A percentile compares a stretch with the other conserved stretches of the same genome.
phyloP scores from a whole-genome alignment of 2,888 invertebrate genomes.

The Ochropleura plecta region DNA sequence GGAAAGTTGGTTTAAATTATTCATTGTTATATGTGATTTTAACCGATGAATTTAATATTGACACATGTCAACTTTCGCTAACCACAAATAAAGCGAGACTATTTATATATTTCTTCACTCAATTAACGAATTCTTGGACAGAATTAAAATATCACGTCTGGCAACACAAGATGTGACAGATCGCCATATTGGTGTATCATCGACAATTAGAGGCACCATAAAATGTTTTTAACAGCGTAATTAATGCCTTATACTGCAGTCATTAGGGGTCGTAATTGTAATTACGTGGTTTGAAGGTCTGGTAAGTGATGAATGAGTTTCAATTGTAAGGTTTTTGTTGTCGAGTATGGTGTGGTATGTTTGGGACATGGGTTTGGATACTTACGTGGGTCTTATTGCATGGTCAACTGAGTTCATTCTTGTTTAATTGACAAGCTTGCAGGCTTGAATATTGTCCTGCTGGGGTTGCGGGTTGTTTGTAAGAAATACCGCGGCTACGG shows the following conservation, averaged over 20 bases:
- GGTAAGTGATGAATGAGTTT: slow-evolving; percentile 65
- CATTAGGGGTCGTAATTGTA: slow-evolving; percentile 75
- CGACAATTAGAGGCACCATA: slow-evolving; percentile 76
- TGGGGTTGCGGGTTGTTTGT: no score
- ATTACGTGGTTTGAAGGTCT: slow-evolving; percentile 61
- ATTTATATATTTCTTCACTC: slow-evolving; percentile 56
- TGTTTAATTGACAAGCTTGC: background rate
- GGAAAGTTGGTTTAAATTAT: slow-evolving; percentile 33
- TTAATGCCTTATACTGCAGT: slow-evolving; percentile 75
- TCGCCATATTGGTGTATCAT: slow-evolving; percentile 68
- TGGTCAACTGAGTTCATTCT: background rate
- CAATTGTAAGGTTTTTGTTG: slow-evolving; percentile 57
- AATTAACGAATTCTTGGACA: slow-evolving; percentile 60
- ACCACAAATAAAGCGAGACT: slow-evolving; percentile 34
- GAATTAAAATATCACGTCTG: slow-evolving; percentile 68
- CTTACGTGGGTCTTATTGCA: slow-evolving; percentile 3
- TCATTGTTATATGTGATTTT: slow-evolving; percentile 19
- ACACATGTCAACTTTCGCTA: slow-evolving; percentile 49
- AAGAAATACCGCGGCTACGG: no score
- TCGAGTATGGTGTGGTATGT: slow-evolving; percentile 42
- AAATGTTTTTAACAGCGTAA: slow-evolving; percentile 71
- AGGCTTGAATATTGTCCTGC: background rate
- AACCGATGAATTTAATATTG: slow-evolving; percentile 34
- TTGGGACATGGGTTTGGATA: slow-evolving; percentile 35
- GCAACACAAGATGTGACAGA: slow-evolving; percentile 68